These are phyloP conservation scores for Caenorhabditis zanzibari DNA, from an alignment of 2,888 invertebrate genomes.

Conservation along the genomic window DNA sequence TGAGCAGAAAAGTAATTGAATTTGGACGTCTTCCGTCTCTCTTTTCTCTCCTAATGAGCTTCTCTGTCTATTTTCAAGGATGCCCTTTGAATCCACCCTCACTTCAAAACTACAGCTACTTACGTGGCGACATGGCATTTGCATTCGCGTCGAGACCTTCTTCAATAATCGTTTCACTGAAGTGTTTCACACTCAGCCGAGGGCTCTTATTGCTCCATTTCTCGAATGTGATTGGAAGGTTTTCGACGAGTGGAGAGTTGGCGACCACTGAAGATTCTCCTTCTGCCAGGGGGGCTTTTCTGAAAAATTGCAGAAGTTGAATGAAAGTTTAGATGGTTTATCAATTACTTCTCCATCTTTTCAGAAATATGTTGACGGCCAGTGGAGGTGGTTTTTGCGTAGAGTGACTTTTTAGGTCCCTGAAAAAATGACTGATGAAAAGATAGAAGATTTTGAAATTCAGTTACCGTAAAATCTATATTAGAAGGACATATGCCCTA, in stretches of 20 bases:
- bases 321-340: background rate
- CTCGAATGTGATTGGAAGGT: conserved; percentile 76
- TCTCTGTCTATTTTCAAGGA: conserved; percentile 42
- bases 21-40: conserved; percentile 39
- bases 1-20: conserved; percentile 58
- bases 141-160: conserved; percentile 67
- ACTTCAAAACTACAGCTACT: conserved; percentile 43
- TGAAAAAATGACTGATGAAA: conserved; percentile 1
- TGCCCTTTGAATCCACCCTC: conserved; percentile 38
- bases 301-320: conserved; percentile 12
- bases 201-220: conserved; percentile 70
- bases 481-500: too few relatives aligned
- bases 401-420: conserved; percentile 57
- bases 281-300: conserved; percentile 78
- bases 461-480: too few relatives aligned
- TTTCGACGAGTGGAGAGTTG: conserved; percentile 80
- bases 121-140: conserved; percentile 62
- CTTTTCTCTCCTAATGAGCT: conserved; percentile 52
- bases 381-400: conserved; percentile 56
- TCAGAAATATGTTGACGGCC: conserved; percentile 61
- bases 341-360: conserved; percentile 45
- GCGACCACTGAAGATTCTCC: conserved; percentile 78
- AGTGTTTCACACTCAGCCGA: conserved; percentile 59
- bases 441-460: too few relatives aligned
- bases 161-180: conserved; percentile 63